Evolutionary conservation across 2,113 vertebrate genomes (phyloP).

Genomic region (Hemichromis elongatus): DNA sequence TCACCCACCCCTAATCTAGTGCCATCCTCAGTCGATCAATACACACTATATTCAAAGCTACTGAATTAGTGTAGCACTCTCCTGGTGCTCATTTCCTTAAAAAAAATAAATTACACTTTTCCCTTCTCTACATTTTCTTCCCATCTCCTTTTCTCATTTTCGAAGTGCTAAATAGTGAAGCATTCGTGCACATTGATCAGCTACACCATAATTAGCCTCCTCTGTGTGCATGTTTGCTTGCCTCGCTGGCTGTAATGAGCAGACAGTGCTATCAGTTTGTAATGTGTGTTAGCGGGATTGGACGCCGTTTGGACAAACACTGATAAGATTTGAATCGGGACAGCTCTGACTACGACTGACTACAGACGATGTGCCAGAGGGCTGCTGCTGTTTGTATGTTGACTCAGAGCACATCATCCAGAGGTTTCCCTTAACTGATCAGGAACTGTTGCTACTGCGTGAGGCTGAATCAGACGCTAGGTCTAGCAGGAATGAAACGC

Average conservation of each 20-base stretch:
- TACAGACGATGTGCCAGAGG: background rate
- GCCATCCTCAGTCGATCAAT: background rate
- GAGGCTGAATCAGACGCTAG: background rate
- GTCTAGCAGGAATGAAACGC: background rate
- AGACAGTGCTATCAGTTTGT: background rate
- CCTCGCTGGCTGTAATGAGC: background rate
- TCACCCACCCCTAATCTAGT: background rate
- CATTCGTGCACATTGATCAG: constrained; percentile 40
- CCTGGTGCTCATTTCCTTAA: background rate
- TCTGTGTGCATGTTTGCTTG: background rate
- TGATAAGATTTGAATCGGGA: background rate
- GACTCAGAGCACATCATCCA: background rate
- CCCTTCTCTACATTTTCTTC: background rate
- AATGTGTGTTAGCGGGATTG: background rate
- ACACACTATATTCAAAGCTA: constrained; percentile 13
- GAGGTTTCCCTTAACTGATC: background rate
- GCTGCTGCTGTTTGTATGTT: background rate
- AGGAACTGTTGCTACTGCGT: background rate
- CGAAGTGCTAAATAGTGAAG: background rate
- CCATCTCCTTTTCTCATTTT: background rate
- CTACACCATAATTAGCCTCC: constrained; percentile 8
- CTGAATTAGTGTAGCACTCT: background rate
- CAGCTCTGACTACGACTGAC: background rate
- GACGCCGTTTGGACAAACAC: constrained; percentile 1
- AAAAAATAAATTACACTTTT: background rate